Evolutionary conservation across 2,888 invertebrate genomes (phyloP).

Genomic region (Pristionchus entomophagus): DNA sequence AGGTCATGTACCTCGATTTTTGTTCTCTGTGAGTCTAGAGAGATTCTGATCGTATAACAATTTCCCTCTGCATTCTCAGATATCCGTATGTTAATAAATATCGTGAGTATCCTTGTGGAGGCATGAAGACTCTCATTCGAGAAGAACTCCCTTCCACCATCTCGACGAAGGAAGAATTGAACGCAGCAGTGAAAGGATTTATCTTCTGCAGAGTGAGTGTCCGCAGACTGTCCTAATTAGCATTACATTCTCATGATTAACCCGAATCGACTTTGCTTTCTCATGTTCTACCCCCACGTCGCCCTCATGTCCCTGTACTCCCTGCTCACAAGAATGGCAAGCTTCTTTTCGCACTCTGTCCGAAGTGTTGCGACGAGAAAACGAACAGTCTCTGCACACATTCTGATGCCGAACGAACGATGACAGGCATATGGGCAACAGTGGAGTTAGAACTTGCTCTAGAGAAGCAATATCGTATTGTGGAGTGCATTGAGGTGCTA

Average conservation of each 20-base stretch:
- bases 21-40: background rate
- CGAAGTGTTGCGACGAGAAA: background rate
- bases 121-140: background rate
- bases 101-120: background rate
- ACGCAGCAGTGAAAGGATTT: background rate
- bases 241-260: background rate
- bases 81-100: background rate
- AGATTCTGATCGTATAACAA: background rate
- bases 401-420: background rate
- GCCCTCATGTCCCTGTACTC: background rate
- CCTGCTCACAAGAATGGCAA: background rate
- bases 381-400: constrained; percentile 7
- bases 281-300: background rate
- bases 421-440: background rate
- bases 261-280: background rate
- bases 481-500: constrained; percentile 15
- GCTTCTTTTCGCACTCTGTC: background rate
- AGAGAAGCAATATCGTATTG: constrained; percentile 32
- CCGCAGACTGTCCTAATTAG: background rate
- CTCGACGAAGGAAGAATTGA: background rate
- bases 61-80: background rate
- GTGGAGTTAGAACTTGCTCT: constrained; percentile 43
- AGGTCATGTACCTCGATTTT: background rate
- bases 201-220: background rate
- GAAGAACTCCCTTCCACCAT: constrained; percentile 1